Evolutionary conservation across 2,888 invertebrate species (phyloP).

Genomic region (Deilephila porcellus): DNA sequence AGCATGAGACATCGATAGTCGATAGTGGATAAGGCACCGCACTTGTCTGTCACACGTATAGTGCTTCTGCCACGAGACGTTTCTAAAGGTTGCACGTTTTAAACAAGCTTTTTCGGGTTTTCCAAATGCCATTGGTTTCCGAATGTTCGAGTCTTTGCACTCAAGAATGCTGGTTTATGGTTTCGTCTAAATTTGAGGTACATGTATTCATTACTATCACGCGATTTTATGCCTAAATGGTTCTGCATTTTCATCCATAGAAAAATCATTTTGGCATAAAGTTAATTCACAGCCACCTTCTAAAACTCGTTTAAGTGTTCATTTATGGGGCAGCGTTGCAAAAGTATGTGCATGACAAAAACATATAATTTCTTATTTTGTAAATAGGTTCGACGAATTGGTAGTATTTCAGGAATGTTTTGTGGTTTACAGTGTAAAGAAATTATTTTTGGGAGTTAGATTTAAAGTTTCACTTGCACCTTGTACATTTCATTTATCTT

Average conservation of each 20-base stretch:
- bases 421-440: not conserved
- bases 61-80: conserved; percentile 10
- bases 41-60: conserved; percentile 34
- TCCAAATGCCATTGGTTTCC: not conserved
- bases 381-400: not conserved
- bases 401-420: not conserved
- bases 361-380: not conserved
- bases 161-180: not conserved
- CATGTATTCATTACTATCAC: not conserved
- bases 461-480: not conserved
- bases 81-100: conserved; percentile 21
- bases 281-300: conserved; percentile 21
- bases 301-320: not conserved
- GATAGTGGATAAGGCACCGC: conserved; percentile 39
- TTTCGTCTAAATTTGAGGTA: not conserved
- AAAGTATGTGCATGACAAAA: not conserved
- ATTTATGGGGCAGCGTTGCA: conserved; percentile 29
- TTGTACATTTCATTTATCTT: not conserved
- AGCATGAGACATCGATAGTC: conserved; percentile 39
- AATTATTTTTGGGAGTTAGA: too few species aligned
- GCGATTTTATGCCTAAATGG: conserved; percentile 1
- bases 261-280: not conserved
- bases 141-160: not conserved
- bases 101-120: not conserved
- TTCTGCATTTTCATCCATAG: not conserved